phyloP scores from a whole-genome alignment of 1,140 invertebrate genomes.

The Mesaphorura yosii region DNA sequence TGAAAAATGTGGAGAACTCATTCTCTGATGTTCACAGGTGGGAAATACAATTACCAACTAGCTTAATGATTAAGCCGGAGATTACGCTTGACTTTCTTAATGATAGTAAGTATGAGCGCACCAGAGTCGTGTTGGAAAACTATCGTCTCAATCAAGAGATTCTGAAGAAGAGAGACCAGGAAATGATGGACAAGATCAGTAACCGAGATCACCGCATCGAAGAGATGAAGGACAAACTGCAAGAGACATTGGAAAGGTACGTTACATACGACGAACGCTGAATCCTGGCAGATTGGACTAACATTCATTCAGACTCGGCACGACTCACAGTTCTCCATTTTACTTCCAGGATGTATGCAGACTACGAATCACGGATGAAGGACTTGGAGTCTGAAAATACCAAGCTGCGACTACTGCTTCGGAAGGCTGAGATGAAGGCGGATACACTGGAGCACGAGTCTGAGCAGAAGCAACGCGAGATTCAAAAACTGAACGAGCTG shows the following conservation, averaged over 20 bases:
- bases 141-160: conserved; percentile 11
- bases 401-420: conserved; percentile 38
- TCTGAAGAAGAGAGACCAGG: conserved; percentile 38
- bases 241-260: conserved; percentile 36
- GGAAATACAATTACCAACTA: background rate
- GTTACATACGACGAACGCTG: no score
- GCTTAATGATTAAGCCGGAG: background rate
- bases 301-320: background rate
- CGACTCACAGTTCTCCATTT: background rate
- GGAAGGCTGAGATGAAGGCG: conserved; percentile 40
- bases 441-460: conserved; percentile 37
- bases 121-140: conserved; percentile 23
- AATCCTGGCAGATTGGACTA: background rate
- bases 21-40: conserved; percentile 32
- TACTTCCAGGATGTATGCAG: conserved; percentile 37
- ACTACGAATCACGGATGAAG: conserved; percentile 37
- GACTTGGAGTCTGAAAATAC: conserved; percentile 37
- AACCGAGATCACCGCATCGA: conserved; percentile 37
- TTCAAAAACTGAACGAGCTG: conserved; percentile 40
- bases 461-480: conserved; percentile 42
- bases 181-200: conserved; percentile 37
- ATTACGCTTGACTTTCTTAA: no score
- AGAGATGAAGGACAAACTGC: conserved; percentile 36
- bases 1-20: conserved; percentile 31
- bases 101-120: conserved; percentile 30